These are phyloP conservation scores for Karalla daura DNA, from an alignment of 2,797 vertebrate genomes.

Conservation along the genomic window DNA sequence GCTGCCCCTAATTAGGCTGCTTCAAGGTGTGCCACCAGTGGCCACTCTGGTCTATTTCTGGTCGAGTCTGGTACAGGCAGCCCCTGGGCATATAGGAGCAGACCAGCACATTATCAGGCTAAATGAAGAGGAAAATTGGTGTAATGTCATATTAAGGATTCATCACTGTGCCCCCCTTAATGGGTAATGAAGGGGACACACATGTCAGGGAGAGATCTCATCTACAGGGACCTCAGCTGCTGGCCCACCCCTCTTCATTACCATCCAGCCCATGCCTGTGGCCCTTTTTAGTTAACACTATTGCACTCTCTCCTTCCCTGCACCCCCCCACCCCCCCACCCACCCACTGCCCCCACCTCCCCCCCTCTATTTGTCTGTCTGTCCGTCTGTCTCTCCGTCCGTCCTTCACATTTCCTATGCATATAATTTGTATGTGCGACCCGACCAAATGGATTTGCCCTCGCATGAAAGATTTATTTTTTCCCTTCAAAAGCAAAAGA, in stretches of 20 bases:
- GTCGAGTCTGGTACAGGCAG: conserved; percentile 86
- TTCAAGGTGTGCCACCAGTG: conserved; percentile 84
- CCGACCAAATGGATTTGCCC: conserved; percentile 73
- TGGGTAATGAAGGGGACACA: conserved; percentile 80
- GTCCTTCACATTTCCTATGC: conserved; percentile 58
- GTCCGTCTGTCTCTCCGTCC: conserved; percentile 9
- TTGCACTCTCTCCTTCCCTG: conserved; percentile 51
- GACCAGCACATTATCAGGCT: conserved; percentile 92
- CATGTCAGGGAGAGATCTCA: conserved; percentile 82
- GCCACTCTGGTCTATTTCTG: conserved; percentile 82
- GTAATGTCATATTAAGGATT: conserved; percentile 99
- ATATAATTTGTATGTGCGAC: conserved; percentile 72
- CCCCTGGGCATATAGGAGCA: conserved; percentile 85
- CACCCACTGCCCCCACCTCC: conserved; percentile 11
- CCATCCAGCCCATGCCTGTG: conserved; percentile 71
- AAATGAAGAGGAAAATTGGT: conserved; percentile 99
- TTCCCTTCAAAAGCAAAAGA: conserved; percentile 68
- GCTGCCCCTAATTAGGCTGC: conserved; percentile 84
- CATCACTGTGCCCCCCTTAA: conserved; percentile 93
- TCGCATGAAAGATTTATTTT: conserved; percentile 73
- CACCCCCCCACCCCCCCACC: conserved; percentile 15
- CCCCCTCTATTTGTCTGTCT: conserved; percentile 27
- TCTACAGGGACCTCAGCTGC: conserved; percentile 81
- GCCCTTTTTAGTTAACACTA: conserved; percentile 80
- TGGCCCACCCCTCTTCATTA: conserved; percentile 76